These are phyloP conservation scores for Podarcis lilfordi DNA, from an alignment of 2,797 vertebrate genomes.

Conservation along the genomic window DNA sequence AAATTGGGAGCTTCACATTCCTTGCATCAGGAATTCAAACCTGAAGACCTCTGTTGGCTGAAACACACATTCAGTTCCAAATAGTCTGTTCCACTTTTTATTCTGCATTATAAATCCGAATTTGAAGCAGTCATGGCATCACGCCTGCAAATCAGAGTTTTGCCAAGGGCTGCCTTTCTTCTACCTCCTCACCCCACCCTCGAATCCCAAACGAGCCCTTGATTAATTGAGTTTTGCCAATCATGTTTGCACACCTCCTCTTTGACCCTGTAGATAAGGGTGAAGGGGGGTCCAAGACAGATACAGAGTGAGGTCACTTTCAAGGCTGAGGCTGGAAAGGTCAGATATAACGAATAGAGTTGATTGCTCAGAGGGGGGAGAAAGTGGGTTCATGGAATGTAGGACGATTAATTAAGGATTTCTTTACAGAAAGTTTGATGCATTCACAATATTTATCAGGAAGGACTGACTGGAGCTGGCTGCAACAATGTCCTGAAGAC, in stretches of 20 bases:
- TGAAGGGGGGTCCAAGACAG: background rate
- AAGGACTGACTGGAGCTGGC: background rate
- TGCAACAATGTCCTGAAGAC: background rate
- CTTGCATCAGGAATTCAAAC: background rate
- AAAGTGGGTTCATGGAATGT: background rate
- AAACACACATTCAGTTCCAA: background rate
- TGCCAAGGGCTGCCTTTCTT: background rate
- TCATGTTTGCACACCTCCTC: background rate
- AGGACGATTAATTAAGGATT: background rate
- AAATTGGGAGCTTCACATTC: background rate
- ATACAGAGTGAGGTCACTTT: background rate
- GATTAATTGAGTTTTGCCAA: background rate
- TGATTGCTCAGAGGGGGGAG: background rate
- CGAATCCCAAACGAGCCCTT: background rate
- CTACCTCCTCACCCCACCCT: background rate
- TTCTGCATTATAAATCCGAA: background rate
- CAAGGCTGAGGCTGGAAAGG: background rate
- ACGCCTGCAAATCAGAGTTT: background rate
- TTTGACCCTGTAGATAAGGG: background rate
- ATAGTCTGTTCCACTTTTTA: background rate
- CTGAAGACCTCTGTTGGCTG: background rate
- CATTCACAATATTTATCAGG: background rate
- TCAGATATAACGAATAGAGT: constrained; percentile 6
- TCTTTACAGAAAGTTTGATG: background rate
- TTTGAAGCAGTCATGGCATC: background rate